These are phyloP conservation scores for Lates japonicus DNA, from an alignment of 2,797 vertebrate species.

Conservation along the genomic window DNA sequence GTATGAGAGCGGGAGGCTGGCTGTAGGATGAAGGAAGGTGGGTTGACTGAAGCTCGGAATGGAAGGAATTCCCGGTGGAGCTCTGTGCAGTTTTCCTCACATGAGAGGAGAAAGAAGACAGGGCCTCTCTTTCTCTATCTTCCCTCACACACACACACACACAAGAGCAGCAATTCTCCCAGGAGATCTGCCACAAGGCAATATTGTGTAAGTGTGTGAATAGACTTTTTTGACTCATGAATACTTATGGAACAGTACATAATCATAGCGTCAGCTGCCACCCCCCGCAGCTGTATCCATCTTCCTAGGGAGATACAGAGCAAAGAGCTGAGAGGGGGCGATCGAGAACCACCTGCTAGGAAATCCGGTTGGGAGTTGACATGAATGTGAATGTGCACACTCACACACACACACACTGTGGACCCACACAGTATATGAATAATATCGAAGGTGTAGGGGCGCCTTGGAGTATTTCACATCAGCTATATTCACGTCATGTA, in stretches of 20 bases:
- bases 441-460: conserved; percentile 52
- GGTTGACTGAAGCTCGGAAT: conserved; percentile 29
- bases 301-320: conserved; percentile 36
- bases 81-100: conserved; percentile 35
- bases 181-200: conserved; percentile 42
- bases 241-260: conserved; percentile 50
- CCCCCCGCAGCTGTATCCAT: conserved; percentile 27
- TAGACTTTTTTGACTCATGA: conserved; percentile 55
- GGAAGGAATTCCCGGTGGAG: conserved; percentile 34
- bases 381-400: conserved; percentile 20
- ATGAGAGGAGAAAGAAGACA: conserved; percentile 34
- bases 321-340: conserved; percentile 22
- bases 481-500: conserved; percentile 66
- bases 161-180: conserved; percentile 13
- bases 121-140: background rate
- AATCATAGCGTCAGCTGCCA: conserved; percentile 43
- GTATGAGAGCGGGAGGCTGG: conserved; percentile 9
- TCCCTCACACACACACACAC: conserved; percentile 5
- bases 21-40: conserved; percentile 12
- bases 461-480: conserved; percentile 57
- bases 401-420: conserved; percentile 10
- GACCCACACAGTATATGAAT: conserved; percentile 54
- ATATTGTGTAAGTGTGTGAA: conserved; percentile 44
- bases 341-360: conserved; percentile 22
- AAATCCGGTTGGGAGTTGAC: conserved; percentile 56